Evolutionary conservation across 2,797 vertebrate genomes (phyloP), one percentile per base, ranked within the genome.

Genomic region (Acrossocheilus wenchowensis): DNA sequence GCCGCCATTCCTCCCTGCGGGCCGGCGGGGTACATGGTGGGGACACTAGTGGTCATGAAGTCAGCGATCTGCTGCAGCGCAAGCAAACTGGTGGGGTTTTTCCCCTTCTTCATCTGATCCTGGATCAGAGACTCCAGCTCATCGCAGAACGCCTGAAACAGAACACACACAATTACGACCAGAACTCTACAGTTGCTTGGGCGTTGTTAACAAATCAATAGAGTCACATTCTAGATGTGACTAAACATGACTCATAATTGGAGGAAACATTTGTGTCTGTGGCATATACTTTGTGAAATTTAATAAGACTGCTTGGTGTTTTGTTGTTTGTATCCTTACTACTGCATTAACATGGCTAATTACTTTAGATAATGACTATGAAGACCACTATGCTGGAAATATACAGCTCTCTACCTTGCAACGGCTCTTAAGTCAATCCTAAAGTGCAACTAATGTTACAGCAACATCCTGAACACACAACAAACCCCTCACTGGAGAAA

Each of bases 111-210:
- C 89, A 99, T 96, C 86, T 99, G 98, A 14, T 99, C 98, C 93
- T 99, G 97, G 90, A 99, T 99, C 97, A 99, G 98, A 0, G 98
- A 97, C 88, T 99, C 98, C 93, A 99, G 84, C 90, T 99, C 98
- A n/a, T 99, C 98, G 90, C 98, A 99, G 93, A 99, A 99, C 0
- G 97, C 98, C 98, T 99, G 78, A 21, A 86, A 78, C 78, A 81
- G 1, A 36, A 54, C 45, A 72, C 19, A 72, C 19, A 60, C 19
- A 50, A 21, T 54, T 43, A 64, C 23, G 14, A 21, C 34, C 26
- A 45, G 12, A 23, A 39, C 64, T 41, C 19, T 1, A 19, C 30
- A 17, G 26, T 8, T 66, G 30, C 2, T 9, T 19, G 6, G 15
- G 64, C 0, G 6, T 36, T 4, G 64, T 36, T 36, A 19, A 0